A percentile compares a stretch with the other conserved stretches of the same genome.
phyloP scores from a whole-genome alignment of 2,113 vertebrate species.

The Solea solea region DNA sequence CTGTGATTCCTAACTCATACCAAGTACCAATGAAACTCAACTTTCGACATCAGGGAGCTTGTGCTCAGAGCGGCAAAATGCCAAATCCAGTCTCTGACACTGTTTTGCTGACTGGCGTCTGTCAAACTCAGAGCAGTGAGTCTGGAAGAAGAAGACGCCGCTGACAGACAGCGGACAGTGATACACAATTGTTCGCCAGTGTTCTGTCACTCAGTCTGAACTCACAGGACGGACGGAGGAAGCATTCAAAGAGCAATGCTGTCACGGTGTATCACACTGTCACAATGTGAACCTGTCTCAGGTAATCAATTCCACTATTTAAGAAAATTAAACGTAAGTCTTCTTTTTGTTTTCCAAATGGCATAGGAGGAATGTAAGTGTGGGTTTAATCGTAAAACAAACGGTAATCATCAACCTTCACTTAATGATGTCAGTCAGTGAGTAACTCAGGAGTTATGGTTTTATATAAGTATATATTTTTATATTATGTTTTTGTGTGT shows the following conservation, averaged over 20 bases:
- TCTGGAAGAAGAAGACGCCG: constrained; percentile 39
- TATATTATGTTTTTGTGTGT: not conserved
- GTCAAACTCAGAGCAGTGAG: constrained; percentile 36
- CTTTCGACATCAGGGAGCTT: not conserved
- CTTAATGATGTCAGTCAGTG: not conserved
- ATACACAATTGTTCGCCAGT: constrained; percentile 31
- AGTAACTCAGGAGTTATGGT: not conserved
- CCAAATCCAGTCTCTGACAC: constrained; percentile 29
- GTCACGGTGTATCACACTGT: constrained; percentile 27
- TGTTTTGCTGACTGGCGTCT: constrained; percentile 35
- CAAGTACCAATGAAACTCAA: not conserved
- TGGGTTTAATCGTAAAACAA: not conserved
- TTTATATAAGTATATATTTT: no score
- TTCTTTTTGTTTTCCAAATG: no score
- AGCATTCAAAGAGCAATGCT: constrained; percentile 30
- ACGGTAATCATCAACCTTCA: not conserved
- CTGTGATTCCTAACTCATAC: no score
- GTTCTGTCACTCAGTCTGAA: constrained; percentile 57
- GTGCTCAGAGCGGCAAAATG: constrained; percentile 28
- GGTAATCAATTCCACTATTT: not conserved
- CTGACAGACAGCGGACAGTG: constrained; percentile 31
- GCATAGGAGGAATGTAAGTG: no score
- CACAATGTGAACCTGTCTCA: not conserved
- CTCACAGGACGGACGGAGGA: constrained; percentile 14
- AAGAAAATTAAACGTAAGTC: no score